phyloP scores from a whole-genome alignment of 30 jellyfish, hydroid and myxozoan species.

The Pelagia noctiluca region DNA sequence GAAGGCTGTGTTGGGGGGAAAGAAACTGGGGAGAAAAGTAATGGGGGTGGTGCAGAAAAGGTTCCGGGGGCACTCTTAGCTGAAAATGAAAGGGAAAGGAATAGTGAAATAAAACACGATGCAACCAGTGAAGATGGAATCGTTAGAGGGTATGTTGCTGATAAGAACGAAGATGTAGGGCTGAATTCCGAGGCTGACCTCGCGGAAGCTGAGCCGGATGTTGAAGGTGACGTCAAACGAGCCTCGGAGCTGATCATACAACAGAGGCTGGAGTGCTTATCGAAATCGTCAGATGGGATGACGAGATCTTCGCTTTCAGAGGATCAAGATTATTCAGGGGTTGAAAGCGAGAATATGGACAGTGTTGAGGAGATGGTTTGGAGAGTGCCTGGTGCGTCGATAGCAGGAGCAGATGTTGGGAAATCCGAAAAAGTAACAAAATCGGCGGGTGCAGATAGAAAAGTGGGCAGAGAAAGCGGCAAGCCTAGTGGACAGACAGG shows the following conservation, averaged over 20 bases:
- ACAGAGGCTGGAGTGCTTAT: background rate
- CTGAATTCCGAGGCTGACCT: background rate
- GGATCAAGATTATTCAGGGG: background rate
- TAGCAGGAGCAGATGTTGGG: background rate
- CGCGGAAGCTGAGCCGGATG: background rate
- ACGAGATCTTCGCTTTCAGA: background rate
- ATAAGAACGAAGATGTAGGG: background rate
- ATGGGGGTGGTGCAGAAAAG: background rate
- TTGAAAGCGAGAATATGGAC: too few species aligned
- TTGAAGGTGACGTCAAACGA: background rate
- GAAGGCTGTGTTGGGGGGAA: slow-evolving; percentile 1
- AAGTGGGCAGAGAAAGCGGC: too few species aligned
- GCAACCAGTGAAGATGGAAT: background rate
- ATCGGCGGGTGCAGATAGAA: background rate
- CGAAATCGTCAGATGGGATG: background rate
- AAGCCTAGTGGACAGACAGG: too few species aligned
- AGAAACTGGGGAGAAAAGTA: slow-evolving; percentile 8
- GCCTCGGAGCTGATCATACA: background rate
- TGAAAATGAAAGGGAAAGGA: background rate
- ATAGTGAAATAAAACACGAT: background rate
- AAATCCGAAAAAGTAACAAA: background rate
- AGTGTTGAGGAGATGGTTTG: background rate
- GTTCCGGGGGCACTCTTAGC: background rate
- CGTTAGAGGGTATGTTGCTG: background rate
- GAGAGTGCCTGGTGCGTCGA: background rate